Conservation (phyloP, 1,140 invertebrate genomes). For the Limonius californicus region DNA sequence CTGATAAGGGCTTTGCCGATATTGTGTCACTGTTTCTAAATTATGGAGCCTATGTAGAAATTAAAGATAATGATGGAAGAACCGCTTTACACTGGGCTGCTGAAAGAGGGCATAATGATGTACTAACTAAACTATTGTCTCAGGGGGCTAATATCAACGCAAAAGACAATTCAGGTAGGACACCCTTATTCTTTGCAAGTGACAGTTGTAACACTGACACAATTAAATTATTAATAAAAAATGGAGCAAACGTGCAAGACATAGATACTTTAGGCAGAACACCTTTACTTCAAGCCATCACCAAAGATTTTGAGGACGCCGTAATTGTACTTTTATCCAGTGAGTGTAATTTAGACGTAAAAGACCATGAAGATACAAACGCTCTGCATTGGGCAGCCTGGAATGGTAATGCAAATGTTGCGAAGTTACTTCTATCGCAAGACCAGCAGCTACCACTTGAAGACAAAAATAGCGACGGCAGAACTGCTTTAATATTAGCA, state of each 20-base stretch:
- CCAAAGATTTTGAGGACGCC: constrained; percentile 43
- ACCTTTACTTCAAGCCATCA: constrained; percentile 49
- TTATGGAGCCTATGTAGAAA: constrained; percentile 18
- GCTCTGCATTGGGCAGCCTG: too few species aligned
- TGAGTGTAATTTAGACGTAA: neutral
- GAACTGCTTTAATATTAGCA: too few species aligned
- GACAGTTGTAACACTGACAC: constrained; percentile 41
- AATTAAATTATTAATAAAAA: constrained; percentile 36
- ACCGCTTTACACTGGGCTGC: constrained; percentile 52
- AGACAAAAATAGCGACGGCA: too few species aligned
- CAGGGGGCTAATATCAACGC: constrained; percentile 26
- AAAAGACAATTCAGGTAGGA: constrained; percentile 17
- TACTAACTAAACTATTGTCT: constrained; percentile 32
- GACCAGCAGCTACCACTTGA: too few species aligned
- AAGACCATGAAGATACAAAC: too few species aligned
- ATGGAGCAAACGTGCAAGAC: constrained; percentile 21
- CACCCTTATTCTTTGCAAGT: constrained; percentile 50
- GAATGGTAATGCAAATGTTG: too few species aligned
- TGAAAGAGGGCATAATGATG: constrained; percentile 49
- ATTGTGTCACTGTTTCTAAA: constrained; percentile 29
- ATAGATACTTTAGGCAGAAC: constrained; percentile 21
- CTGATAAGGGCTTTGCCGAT: constrained; percentile 69
- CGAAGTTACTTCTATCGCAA: too few species aligned
- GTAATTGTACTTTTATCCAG: constrained; percentile 47
- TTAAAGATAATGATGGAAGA: constrained; percentile 16